Evolutionary conservation across 2,113 vertebrate species (phyloP), one percentile per base, ranked within the genome.

Genomic region (Bagarius yarrelli): DNA sequence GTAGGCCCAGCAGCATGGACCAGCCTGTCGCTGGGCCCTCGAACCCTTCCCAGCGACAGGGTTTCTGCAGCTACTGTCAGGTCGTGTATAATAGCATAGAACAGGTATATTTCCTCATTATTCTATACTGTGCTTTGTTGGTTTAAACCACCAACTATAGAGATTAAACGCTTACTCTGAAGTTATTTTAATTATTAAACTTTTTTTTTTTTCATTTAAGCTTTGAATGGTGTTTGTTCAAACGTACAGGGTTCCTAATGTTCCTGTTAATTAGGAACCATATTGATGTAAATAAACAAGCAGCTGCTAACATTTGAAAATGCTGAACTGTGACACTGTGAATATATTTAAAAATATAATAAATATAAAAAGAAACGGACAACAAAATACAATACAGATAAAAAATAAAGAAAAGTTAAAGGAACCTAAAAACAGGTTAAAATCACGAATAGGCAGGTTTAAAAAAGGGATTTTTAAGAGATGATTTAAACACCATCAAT

Each of bases 31-130:
- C 89, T 23, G 91, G 88, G 60, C 86, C 90, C 16, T 91, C 94
- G 89, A 78, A 59, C 72, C 85, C 85, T 64, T 91, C 93, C 34
- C 92, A 83, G 61, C 93, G 92, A 77, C 94, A 93, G 87, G 97
- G 96, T 12, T 98, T 97, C 87, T 99, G 97, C 91, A 95, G 89
- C 66, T 97, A 93, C 83, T 99, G 97, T 88, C 92, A 93, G 0
- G 92, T 96, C 64, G 89, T 92, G 66, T 98, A 99, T 87, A 90
- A 52, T 82, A 95, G 92, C 82, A 89, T 98, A 87, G 94, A 98
- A 52, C 94, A 98, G 96, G 97, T 99, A 88, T 25, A 19, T 53
- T 61, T 69, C 40, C 71, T 64, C 8, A 12, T 40, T 23, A 50
- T 60, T 25, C 47, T 18, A 0, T 47, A 23, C 4, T 72, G 9